Percentiles rank a stretch among this genome's conserved stretches.
phyloP scores from a whole-genome alignment of 2,113 vertebrate species.

The Clarias batrachus region DNA sequence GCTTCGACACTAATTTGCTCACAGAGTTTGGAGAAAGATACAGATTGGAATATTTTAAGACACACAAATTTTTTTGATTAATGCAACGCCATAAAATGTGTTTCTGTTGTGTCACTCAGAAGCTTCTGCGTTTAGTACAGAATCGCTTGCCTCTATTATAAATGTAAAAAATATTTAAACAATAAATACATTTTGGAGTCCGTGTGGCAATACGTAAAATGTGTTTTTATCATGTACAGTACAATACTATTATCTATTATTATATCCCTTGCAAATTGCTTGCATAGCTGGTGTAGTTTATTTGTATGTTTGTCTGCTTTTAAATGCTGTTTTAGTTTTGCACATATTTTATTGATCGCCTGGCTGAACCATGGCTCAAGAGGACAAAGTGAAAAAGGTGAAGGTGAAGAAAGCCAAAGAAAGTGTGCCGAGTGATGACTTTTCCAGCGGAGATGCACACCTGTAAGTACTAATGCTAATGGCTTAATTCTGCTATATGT shows the following conservation, averaged over 20 bases:
- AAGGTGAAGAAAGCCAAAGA: conserved; percentile 61
- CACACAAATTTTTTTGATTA: too few relatives aligned
- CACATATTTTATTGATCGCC: neutral
- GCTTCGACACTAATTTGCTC: too few relatives aligned
- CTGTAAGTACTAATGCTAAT: conserved; percentile 26
- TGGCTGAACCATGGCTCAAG: conserved; percentile 56
- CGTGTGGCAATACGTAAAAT: neutral
- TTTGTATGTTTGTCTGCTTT: neutral
- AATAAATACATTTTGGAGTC: too few relatives aligned
- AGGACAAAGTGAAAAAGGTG: conserved; percentile 61
- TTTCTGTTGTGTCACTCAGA: too few relatives aligned
- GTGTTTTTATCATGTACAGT: neutral
- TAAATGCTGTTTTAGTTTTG: neutral
- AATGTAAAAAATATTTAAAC: too few relatives aligned
- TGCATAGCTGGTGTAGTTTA: neutral
- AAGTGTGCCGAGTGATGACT: conserved; percentile 58
- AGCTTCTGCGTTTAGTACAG: too few relatives aligned
- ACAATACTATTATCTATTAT: neutral
- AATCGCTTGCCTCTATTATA: too few relatives aligned
- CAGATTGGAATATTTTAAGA: too few relatives aligned
- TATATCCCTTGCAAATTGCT: neutral
- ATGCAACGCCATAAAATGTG: too few relatives aligned
- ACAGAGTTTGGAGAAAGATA: too few relatives aligned
- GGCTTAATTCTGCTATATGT: neutral
- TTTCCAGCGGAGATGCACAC: conserved; percentile 55